phyloP scores from a whole-genome alignment of 2,113 vertebrate species.

The Nansenia antarctica region DNA sequence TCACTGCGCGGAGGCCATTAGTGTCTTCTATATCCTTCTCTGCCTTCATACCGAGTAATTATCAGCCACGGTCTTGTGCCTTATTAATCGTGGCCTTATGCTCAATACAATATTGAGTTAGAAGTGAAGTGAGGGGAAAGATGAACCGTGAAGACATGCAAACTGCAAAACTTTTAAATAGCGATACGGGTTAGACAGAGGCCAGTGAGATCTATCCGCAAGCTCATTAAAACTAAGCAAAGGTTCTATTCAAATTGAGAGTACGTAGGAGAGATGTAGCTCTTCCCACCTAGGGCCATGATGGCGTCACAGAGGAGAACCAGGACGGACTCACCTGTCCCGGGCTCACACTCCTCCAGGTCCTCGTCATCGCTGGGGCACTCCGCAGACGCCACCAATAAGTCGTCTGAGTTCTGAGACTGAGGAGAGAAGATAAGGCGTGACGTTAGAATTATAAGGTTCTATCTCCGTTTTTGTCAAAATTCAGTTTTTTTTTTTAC shows the following conservation, averaged over 20 bases:
- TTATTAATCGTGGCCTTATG: too few species aligned
- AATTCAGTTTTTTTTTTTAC: too few species aligned
- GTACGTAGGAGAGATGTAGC: background rate
- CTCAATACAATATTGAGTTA: too few species aligned
- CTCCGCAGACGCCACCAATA: conserved; percentile 92
- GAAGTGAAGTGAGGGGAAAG: background rate
- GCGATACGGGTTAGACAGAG: conserved; percentile 9
- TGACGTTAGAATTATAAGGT: too few species aligned
- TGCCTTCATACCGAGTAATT: too few species aligned
- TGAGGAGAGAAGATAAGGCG: conserved; percentile 26
- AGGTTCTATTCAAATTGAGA: background rate
- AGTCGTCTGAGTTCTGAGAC: conserved; percentile 90
- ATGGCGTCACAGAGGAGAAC: background rate
- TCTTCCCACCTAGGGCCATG: background rate
- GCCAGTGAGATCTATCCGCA: conserved; percentile 2
- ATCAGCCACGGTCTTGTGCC: too few species aligned
- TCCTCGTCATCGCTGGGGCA: conserved; percentile 96
- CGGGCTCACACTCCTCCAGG: conserved; percentile 93
- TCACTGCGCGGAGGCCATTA: too few species aligned
- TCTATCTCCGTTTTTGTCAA: too few species aligned
- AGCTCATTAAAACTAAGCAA: background rate
- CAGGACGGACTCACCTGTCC: conserved; percentile 86
- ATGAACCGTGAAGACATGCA: background rate
- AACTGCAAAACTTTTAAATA: conserved; percentile 1
- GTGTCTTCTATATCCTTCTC: too few species aligned